Conservation (phyloP, 2,888 invertebrate genomes). For the Nomada flava region DNA sequence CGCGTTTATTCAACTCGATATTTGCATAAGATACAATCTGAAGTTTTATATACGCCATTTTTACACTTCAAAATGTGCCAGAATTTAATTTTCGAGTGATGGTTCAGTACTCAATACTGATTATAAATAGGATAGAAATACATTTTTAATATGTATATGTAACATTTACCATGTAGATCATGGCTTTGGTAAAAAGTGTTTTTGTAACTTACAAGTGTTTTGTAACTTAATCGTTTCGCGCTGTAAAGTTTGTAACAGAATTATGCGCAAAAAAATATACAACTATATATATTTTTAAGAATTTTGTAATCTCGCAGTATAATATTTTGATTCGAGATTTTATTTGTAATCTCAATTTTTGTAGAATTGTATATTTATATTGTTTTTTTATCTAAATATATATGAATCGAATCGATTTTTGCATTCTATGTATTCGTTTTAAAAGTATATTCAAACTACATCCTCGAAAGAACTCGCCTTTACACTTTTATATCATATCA, state of each 20-base stretch:
- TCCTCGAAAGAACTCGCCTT: slow-evolving; percentile 20
- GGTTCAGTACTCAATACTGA: slow-evolving; percentile 14
- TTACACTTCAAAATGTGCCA: slow-evolving; percentile 53
- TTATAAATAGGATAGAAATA: slow-evolving; percentile 28
- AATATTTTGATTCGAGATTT: slow-evolving; percentile 39
- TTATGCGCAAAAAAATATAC: slow-evolving; percentile 18
- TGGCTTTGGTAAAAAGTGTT: slow-evolving; percentile 27
- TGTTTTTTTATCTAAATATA: slow-evolving; percentile 29
- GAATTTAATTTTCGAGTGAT: slow-evolving; percentile 34
- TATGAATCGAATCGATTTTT: slow-evolving; percentile 26
- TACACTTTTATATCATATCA: slow-evolving; percentile 44
- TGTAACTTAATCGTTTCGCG: slow-evolving; percentile 13
- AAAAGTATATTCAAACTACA: neutral
- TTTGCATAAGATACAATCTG: slow-evolving; percentile 1
- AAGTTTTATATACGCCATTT: slow-evolving; percentile 16
- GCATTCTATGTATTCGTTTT: slow-evolving; percentile 38
- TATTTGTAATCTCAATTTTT: slow-evolving; percentile 36
- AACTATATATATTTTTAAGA: slow-evolving; percentile 35
- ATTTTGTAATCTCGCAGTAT: slow-evolving; percentile 28
- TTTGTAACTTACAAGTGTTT: slow-evolving; percentile 9
- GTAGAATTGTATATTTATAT: slow-evolving; percentile 33
- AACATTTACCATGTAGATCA: slow-evolving; percentile 48
- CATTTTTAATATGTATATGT: slow-evolving; percentile 48
- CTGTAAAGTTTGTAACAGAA: slow-evolving; percentile 2
- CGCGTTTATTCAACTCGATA: slow-evolving; percentile 12